Conservation (phyloP, 2,113 vertebrate genomes). For the Thunnus maccoyii region DNA sequence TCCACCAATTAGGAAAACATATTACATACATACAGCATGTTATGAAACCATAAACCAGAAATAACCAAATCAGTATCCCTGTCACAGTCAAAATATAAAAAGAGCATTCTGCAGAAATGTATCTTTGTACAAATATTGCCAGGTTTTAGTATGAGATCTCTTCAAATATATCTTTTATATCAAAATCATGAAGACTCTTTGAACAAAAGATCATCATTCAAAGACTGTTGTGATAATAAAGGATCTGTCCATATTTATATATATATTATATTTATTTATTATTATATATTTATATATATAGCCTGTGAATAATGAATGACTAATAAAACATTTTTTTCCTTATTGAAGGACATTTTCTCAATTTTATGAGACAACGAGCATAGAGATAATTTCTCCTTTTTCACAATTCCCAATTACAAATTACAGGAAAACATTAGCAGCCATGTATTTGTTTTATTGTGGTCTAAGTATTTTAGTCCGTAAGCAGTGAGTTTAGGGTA, state of each 20-base stretch:
- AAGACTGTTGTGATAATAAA: too few relatives aligned
- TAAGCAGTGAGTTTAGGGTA: background rate
- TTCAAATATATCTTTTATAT: background rate
- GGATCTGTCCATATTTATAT: background rate
- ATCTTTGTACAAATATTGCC: background rate
- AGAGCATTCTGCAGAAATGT: background rate
- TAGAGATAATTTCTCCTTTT: too few relatives aligned
- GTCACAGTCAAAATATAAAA: background rate
- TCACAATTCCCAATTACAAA: conserved; percentile 2
- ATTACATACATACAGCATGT: background rate
- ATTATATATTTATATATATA: background rate
- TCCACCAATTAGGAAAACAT: background rate
- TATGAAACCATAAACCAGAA: background rate
- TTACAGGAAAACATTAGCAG: background rate
- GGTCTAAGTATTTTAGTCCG: background rate
- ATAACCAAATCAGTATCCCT: background rate
- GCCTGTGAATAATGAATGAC: conserved; percentile 3
- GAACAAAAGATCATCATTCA: too few relatives aligned
- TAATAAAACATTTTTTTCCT: background rate
- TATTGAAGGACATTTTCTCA: background rate
- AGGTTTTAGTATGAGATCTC: background rate
- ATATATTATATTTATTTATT: background rate
- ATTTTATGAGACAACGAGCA: background rate
- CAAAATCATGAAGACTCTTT: background rate
- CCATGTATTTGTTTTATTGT: background rate